These are phyloP conservation scores for Falco punctatus DNA, from an alignment of 2,113 vertebrate genomes.

Conservation along the genomic window DNA sequence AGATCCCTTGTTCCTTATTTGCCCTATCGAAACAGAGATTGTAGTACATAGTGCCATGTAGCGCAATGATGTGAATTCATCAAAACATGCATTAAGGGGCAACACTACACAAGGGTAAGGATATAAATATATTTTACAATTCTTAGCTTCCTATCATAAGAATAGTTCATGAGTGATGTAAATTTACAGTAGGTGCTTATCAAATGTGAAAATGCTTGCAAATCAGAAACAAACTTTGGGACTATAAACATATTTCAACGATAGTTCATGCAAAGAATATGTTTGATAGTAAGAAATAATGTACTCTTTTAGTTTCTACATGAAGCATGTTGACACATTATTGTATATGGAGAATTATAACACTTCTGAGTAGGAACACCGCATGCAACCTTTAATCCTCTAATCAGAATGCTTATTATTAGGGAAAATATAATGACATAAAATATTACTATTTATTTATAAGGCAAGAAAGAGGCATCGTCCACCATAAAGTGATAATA, in stretches of 20 bases:
- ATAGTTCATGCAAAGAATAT: conserved; percentile 47
- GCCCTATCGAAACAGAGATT: conserved; percentile 13
- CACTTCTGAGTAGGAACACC: neutral
- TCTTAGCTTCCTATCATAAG: conserved; percentile 58
- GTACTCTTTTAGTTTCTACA: conserved; percentile 26
- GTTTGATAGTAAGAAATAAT: conserved; percentile 31
- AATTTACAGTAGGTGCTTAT: conserved; percentile 79
- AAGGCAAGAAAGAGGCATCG: neutral
- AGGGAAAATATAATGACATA: neutral
- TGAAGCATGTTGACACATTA: neutral
- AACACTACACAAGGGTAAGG: conserved; percentile 36
- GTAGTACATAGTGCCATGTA: neutral
- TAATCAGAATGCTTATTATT: conserved; percentile 11
- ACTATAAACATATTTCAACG: conserved; percentile 66
- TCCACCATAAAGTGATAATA: neutral
- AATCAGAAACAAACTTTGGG: conserved; percentile 74
- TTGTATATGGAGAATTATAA: neutral
- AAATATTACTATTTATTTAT: conserved; percentile 2
- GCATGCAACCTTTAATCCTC: neutral
- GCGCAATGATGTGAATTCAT: conserved; percentile 62
- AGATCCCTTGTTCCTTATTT: neutral
- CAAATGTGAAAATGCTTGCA: conserved; percentile 76
- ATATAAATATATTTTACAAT: conserved; percentile 72
- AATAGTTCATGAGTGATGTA: conserved; percentile 63
- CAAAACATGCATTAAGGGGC: conserved; percentile 62